Evolutionary conservation across 1,140 invertebrate species (phyloP).

Genomic region (Zaprionus davidi): DNA sequence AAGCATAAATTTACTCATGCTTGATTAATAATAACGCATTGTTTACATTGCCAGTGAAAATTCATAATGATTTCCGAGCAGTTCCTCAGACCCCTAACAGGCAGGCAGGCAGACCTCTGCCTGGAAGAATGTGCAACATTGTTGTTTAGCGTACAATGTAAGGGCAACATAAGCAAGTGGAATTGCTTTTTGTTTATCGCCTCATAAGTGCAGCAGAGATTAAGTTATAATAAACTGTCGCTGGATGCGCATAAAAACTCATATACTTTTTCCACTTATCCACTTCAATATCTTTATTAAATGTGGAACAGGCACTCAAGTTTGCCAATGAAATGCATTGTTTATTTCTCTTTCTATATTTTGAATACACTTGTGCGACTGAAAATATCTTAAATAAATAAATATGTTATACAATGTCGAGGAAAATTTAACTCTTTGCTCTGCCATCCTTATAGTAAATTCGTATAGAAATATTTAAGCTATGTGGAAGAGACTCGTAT

Average conservation of each 20-base stretch:
- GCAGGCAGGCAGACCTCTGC: background rate
- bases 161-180: conserved; percentile 9
- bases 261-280: conserved; percentile 27
- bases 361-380: background rate
- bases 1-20: conserved; percentile 22
- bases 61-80: conserved; percentile 15
- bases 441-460: background rate
- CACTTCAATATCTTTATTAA: conserved; percentile 57
- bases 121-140: conserved; percentile 41
- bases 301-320: conserved; percentile 51
- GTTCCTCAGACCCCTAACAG: background rate
- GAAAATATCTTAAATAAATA: conserved; percentile 12
- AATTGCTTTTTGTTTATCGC: conserved; percentile 9
- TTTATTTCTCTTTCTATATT: conserved; percentile 10
- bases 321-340: conserved; percentile 36
- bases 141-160: conserved; percentile 33
- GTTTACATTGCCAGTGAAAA: conserved; percentile 39
- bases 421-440: background rate
- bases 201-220: conserved; percentile 55
- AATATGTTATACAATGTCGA: background rate
- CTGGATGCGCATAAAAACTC: background rate
- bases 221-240: conserved; percentile 42
- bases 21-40: conserved; percentile 27
- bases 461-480: background rate
- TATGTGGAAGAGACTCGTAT: background rate